These are phyloP conservation scores for Pteropus rufus DNA, from an alignment of 2,797 vertebrate species.

Conservation along the genomic window DNA sequence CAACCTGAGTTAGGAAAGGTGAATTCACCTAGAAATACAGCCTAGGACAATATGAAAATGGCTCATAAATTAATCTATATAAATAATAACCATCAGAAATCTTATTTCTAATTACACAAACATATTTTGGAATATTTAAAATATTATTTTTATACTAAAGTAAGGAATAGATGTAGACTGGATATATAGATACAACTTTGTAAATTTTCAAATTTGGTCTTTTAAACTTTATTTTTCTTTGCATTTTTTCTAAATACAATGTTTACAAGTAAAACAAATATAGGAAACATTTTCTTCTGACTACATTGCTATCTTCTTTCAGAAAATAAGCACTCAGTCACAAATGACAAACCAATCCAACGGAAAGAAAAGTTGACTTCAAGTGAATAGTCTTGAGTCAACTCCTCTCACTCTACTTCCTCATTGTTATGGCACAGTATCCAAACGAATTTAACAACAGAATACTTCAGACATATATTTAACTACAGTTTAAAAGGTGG, in stretches of 20 bases:
- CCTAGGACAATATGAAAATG: background rate
- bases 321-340: conserved; percentile 10
- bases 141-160: background rate
- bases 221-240: background rate
- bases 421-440: background rate
- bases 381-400: background rate
- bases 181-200: background rate
- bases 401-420: background rate
- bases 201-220: background rate
- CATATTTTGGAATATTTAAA: background rate
- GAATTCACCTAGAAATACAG: background rate
- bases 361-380: background rate
- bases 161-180: background rate
- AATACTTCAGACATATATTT: conserved; percentile 1
- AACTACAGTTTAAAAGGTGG: background rate
- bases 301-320: background rate
- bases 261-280: background rate
- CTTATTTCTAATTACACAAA: background rate
- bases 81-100: background rate
- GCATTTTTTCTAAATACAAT: background rate
- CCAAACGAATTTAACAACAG: conserved; percentile 16
- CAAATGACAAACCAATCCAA: conserved; percentile 29
- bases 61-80: background rate
- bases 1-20: background rate
- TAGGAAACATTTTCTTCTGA: conserved; percentile 6